These are phyloP conservation scores for Macropus fuliginosus DNA, from an alignment of 2,797 vertebrate species.

Conservation along the genomic window DNA sequence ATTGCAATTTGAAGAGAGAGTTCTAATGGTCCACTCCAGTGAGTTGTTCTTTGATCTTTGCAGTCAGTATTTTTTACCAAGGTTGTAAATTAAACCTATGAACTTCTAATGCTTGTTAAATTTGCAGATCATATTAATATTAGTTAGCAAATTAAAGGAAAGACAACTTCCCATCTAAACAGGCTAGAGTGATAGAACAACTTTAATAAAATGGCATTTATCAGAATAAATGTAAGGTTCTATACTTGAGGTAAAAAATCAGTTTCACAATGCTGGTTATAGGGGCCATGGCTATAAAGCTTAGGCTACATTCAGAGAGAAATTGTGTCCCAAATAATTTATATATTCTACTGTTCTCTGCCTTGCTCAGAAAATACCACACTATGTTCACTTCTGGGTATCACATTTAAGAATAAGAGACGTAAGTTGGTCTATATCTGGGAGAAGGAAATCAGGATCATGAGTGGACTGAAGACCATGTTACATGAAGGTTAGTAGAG, in stretches of 20 bases:
- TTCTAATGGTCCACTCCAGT: background rate
- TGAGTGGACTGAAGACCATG: background rate
- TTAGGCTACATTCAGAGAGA: background rate
- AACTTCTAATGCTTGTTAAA: background rate
- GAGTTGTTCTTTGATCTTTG: background rate
- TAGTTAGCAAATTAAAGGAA: background rate
- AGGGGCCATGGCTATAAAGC: background rate
- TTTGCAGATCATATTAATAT: background rate
- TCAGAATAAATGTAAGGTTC: background rate
- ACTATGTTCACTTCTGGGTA: background rate
- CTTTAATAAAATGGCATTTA: background rate
- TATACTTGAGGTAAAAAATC: background rate
- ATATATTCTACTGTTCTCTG: background rate
- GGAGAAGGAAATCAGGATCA: background rate
- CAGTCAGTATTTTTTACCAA: background rate
- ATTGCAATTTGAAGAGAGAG: background rate
- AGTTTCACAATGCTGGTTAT: background rate
- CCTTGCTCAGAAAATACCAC: background rate
- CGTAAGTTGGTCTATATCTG: background rate
- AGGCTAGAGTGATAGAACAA: background rate
- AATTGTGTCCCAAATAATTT: background rate
- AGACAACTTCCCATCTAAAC: background rate
- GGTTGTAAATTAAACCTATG: background rate
- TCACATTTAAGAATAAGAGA: background rate
- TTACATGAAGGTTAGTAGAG: background rate